A percentile compares a stretch with the other conserved stretches of the same genome.
These are phyloP conservation scores for Patagioenas fasciata DNA, from an alignment of 2,113 vertebrate genomes.

Conservation along the genomic window DNA sequence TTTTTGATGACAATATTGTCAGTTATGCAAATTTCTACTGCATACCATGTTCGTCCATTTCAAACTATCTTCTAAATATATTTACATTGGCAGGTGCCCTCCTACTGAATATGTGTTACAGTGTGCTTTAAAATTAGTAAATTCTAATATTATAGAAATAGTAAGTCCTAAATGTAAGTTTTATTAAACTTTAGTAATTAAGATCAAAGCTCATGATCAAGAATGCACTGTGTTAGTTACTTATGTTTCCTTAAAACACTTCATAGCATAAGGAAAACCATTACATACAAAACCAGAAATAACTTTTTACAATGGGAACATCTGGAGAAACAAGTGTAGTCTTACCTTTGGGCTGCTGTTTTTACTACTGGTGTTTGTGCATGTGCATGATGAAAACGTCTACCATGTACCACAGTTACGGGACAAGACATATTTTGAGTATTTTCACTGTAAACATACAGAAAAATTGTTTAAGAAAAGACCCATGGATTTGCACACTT, in stretches of 20 bases:
- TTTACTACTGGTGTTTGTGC: conserved; percentile 74
- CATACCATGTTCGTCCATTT: background rate
- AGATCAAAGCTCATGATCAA: background rate
- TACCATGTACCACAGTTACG: conserved; percentile 85
- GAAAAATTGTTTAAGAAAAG: background rate
- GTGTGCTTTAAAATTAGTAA: background rate
- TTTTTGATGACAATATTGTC: background rate
- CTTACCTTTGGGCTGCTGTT: conserved; percentile 91
- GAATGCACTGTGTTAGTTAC: background rate
- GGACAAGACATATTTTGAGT: conserved; percentile 77
- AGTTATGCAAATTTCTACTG: background rate
- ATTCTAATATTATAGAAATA: background rate
- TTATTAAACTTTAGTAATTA: background rate
- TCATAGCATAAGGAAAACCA: background rate
- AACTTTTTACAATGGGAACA: background rate
- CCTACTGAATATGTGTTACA: background rate
- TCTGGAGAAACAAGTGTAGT: background rate
- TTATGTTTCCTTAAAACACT: background rate
- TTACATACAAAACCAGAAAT: background rate
- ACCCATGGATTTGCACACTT: background rate
- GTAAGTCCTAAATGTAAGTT: background rate
- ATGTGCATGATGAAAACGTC: conserved; percentile 88
- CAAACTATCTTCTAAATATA: background rate
- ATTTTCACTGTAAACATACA: conserved; percentile 78
- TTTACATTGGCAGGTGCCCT: background rate